Conservation (phyloP, 92 coral and sea anemone species). For the Siderastrea radians region DNA sequence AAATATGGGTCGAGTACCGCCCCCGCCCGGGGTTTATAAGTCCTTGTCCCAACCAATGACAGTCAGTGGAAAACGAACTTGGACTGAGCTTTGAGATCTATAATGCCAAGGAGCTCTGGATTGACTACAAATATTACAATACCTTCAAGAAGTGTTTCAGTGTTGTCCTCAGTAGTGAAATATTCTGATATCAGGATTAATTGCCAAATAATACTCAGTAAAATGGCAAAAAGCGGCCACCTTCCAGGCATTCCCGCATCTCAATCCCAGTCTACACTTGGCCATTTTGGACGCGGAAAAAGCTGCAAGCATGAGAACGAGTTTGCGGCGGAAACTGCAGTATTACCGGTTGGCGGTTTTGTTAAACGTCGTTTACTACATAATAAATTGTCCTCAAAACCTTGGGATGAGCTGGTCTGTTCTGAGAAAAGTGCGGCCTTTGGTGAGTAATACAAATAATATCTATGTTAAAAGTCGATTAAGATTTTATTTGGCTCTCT, state of each 20-base stretch:
- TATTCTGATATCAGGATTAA: constrained; percentile 26
- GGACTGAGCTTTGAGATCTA: too few species aligned
- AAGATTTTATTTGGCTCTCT: too few species aligned
- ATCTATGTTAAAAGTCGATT: background rate
- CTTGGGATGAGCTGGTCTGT: constrained; percentile 13
- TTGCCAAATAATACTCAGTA: constrained; percentile 30
- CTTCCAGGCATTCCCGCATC: constrained; percentile 20
- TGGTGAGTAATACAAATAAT: constrained; percentile 6
- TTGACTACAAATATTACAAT: background rate
- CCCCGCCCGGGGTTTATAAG: too few species aligned
- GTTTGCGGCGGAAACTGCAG: background rate
- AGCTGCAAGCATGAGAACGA: background rate
- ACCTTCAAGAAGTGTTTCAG: constrained; percentile 1
- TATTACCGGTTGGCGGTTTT: background rate
- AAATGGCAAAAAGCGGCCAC: constrained; percentile 12
- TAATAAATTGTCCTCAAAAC: background rate
- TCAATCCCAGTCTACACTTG: background rate
- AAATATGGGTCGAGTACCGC: too few species aligned
- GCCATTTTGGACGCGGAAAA: background rate
- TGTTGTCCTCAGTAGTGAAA: constrained; percentile 8
- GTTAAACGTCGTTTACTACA: background rate
- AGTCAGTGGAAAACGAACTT: too few species aligned
- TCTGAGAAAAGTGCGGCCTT: background rate
- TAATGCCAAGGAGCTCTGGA: too few species aligned
- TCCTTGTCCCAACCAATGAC: too few species aligned